Evolutionary conservation across 2,113 vertebrate species (phyloP).

Genomic region (Microtus montanus): DNA sequence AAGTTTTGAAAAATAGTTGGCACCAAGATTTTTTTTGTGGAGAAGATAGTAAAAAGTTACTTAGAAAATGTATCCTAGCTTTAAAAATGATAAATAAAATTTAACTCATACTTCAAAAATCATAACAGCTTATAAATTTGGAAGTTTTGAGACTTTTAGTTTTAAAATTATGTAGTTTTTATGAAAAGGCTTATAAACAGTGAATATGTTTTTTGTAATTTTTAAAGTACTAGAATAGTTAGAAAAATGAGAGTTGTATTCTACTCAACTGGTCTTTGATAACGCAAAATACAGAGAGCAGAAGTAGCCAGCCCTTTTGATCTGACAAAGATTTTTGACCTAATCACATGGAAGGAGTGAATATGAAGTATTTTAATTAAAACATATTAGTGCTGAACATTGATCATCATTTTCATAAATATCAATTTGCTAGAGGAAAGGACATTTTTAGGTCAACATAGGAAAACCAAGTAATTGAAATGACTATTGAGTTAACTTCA

Average conservation of each 20-base stretch:
- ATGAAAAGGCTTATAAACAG: not conserved
- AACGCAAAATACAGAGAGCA: not conserved
- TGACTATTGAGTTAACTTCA: conserved; percentile 32
- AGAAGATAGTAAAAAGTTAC: conserved; percentile 4
- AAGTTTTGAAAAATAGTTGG: conserved; percentile 19
- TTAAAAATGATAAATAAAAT: conserved; percentile 15
- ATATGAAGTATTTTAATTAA: not conserved
- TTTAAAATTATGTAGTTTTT: not conserved
- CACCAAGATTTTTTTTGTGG: not conserved
- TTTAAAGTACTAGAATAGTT: not conserved
- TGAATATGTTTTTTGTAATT: not conserved
- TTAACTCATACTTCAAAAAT: not conserved
- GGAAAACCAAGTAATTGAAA: conserved; percentile 1
- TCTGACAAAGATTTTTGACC: conserved; percentile 23
- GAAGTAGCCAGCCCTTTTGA: not conserved
- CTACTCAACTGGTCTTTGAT: conserved; percentile 5
- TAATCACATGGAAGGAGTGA: not conserved
- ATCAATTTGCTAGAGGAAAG: not conserved
- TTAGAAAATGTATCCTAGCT: not conserved
- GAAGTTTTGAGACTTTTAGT: conserved; percentile 38
- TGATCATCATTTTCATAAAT: conserved; percentile 48
- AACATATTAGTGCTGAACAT: not conserved
- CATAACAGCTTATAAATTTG: conserved; percentile 6
- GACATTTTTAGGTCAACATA: conserved; percentile 23
- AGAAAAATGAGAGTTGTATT: conserved; percentile 23